Evolutionary conservation across 2,797 vertebrate species (phyloP).

Genomic region (Bovichtus diacanthus): DNA sequence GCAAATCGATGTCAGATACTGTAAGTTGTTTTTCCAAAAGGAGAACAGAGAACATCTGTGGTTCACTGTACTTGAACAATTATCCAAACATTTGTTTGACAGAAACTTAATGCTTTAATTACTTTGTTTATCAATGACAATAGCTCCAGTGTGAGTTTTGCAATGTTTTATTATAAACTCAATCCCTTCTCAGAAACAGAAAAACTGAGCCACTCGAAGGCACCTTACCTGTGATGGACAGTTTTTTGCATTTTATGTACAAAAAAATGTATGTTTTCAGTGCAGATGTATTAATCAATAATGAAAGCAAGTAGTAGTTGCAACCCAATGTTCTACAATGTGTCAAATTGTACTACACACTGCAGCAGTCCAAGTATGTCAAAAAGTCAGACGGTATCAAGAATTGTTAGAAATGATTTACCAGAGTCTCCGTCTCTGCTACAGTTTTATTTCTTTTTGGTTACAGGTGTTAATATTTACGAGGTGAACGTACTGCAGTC

Average conservation of each 20-base stretch:
- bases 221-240: neutral
- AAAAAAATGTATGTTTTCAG: neutral
- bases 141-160: neutral
- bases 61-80: neutral
- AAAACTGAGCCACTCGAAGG: neutral
- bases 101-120: neutral
- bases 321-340: neutral
- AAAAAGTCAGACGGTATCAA: constrained; percentile 3
- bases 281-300: neutral
- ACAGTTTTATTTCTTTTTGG: constrained; percentile 26
- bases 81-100: neutral
- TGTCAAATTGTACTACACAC: neutral
- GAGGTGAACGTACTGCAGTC: neutral
- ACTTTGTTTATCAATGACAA: neutral
- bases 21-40: neutral
- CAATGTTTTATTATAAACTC: neutral
- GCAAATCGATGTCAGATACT: neutral
- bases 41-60: neutral
- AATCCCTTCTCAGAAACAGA: neutral
- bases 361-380: neutral
- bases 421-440: constrained; percentile 10
- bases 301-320: neutral
- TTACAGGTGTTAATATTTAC: constrained; percentile 62
- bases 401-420: constrained; percentile 17
- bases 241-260: neutral